Percentiles rank a stretch among this genome's conserved stretches.
phyloP scores from a whole-genome alignment of 2,113 vertebrate genomes.

The Perca schrenkii region DNA sequence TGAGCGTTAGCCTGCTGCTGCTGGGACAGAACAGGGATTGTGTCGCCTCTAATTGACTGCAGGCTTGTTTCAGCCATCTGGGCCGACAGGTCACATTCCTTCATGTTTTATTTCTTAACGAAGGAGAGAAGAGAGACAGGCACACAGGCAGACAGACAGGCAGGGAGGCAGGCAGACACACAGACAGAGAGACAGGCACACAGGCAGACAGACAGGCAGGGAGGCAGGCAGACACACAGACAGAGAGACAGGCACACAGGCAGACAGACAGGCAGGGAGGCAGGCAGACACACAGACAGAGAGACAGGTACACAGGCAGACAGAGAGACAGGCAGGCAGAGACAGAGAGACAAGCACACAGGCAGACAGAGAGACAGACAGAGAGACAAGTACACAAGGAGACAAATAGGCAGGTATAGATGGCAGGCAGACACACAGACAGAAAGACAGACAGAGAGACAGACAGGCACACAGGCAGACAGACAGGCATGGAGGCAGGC shows the following conservation, averaged over 20 bases:
- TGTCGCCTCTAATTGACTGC: constrained; percentile 80
- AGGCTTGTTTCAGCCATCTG: constrained; percentile 69
- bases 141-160: no score
- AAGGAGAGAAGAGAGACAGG: constrained; percentile 23
- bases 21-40: constrained; percentile 78
- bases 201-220: neutral
- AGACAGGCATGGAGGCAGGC: neutral
- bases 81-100: constrained; percentile 66
- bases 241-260: no score
- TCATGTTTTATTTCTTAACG: constrained; percentile 76
- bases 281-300: no score
- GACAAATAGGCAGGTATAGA: no score
- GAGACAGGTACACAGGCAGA: constrained; percentile 10
- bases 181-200: no score
- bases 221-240: constrained; percentile 2
- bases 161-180: neutral
- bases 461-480: neutral
- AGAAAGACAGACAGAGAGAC: neutral
- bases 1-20: constrained; percentile 30
- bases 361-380: no score
- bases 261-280: no score
- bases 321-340: neutral
- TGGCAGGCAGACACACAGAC: no score
- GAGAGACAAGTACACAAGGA: neutral
- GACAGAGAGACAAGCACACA: fast-evolving